Conservation (phyloP, 2,797 vertebrate species). For the Sebastes itinus region DNA sequence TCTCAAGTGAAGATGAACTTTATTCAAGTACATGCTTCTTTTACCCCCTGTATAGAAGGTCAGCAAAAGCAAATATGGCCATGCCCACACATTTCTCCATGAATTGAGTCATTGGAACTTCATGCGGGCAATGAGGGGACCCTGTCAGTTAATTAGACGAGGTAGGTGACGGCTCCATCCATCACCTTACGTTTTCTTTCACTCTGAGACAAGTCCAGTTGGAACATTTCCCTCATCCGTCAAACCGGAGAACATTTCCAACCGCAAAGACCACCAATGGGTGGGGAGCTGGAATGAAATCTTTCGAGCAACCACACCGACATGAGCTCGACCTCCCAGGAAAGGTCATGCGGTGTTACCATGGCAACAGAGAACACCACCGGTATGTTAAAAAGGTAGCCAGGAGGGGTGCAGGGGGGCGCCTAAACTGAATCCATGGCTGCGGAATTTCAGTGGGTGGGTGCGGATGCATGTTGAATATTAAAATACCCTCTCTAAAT, state of each 20-base stretch:
- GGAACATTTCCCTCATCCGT: constrained; percentile 69
- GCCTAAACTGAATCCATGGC: constrained; percentile 52
- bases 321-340: constrained; percentile 67
- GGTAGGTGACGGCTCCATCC: constrained; percentile 64
- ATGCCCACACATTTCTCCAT: constrained; percentile 32
- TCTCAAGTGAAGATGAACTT: constrained; percentile 23
- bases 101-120: constrained; percentile 51
- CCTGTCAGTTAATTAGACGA: constrained; percentile 73
- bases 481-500: constrained; percentile 65
- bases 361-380: constrained; percentile 73
- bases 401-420: constrained; percentile 5
- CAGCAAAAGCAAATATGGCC: constrained; percentile 28
- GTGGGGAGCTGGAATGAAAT: constrained; percentile 52
- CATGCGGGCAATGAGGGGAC: constrained; percentile 48
- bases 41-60: not conserved
- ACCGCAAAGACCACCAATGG: constrained; percentile 64
- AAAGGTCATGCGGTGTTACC: constrained; percentile 73
- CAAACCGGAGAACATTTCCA: constrained; percentile 57
- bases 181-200: constrained; percentile 69
- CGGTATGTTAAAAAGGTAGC: constrained; percentile 71
- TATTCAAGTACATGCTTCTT: constrained; percentile 9
- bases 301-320: constrained; percentile 62
- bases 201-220: constrained; percentile 53
- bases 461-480: constrained; percentile 64
- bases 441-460: constrained; percentile 62